Conservation (phyloP, 2,797 vertebrate genomes). For the Erpetoichthys calabaricus region DNA sequence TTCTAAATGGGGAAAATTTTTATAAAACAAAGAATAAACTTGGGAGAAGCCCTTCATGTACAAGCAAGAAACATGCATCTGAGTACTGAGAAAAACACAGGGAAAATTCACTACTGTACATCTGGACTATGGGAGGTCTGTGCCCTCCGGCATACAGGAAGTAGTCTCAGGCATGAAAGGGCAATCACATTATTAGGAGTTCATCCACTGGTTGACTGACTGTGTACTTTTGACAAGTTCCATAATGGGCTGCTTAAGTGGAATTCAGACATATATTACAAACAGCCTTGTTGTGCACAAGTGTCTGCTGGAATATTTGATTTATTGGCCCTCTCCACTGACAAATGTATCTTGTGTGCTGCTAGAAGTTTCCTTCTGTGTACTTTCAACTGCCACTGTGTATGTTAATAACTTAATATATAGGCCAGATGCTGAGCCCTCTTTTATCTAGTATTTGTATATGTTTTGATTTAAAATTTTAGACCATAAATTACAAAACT, state of each 20-base stretch:
- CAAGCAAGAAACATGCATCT: too few relatives aligned
- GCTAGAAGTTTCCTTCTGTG: constrained; percentile 12
- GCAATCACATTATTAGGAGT: constrained; percentile 36
- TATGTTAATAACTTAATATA: not conserved
- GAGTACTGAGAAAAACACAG: too few relatives aligned
- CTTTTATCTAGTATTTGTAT: too few relatives aligned
- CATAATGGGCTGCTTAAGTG: constrained; percentile 8
- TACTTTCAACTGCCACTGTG: constrained; percentile 27
- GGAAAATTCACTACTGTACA: too few relatives aligned
- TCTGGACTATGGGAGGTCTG: too few relatives aligned
- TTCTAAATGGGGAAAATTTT: too few relatives aligned
- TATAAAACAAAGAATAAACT: too few relatives aligned
- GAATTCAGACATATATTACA: constrained; percentile 13
- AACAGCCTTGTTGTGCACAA: constrained; percentile 20
- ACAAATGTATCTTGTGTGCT: constrained; percentile 22
- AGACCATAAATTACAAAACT: too few relatives aligned
- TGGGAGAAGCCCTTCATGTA: too few relatives aligned
- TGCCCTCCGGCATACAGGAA: constrained; percentile 45
- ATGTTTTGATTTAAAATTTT: too few relatives aligned
- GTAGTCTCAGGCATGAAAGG: constrained; percentile 38
- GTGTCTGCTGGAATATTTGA: constrained; percentile 24
- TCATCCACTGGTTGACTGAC: constrained; percentile 24
- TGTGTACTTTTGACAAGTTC: constrained; percentile 7
- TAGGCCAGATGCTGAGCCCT: not conserved
- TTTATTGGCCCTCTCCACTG: constrained; percentile 20